Evolutionary conservation across 37 sponge, comb jelly and placozoan species (phyloP).

Genomic region (Crambe crambe): DNA sequence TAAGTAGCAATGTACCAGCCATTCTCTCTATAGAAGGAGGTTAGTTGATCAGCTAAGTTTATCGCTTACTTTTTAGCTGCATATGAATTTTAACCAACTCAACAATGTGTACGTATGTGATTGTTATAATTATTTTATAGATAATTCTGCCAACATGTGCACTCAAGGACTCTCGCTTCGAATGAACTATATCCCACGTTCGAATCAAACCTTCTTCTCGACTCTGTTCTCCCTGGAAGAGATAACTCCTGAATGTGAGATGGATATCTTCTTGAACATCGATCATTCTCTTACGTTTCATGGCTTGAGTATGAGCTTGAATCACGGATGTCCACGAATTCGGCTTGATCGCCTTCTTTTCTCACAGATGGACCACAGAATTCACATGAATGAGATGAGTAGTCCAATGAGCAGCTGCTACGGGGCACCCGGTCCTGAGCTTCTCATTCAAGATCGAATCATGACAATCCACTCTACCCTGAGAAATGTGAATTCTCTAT

Average conservation of each 20-base stretch:
- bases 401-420: no score
- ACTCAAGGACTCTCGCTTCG: slow-evolving; percentile 5
- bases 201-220: slow-evolving; percentile 13
- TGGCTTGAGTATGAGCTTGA: slow-evolving; percentile 3
- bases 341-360: neutral
- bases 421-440: no score
- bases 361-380: slow-evolving; percentile 2
- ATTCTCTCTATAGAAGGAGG: no score
- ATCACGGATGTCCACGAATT: slow-evolving; percentile 8
- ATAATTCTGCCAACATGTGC: neutral
- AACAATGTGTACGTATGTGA: no score
- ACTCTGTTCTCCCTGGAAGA: slow-evolving; percentile 13
- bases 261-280: slow-evolving; percentile 18
- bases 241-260: slow-evolving; percentile 8
- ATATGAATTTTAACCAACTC: no score
- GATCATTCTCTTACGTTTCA: neutral
- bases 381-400: neutral
- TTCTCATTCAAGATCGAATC: no score
- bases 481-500: no score
- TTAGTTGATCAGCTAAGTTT: no score
- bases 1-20: no score
- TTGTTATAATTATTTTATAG: no score
- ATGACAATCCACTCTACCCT: no score
- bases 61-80: no score
- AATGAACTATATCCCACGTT: neutral